Conservation (phyloP, 1,140 invertebrate species). For the Drosophila suzukii region DNA sequence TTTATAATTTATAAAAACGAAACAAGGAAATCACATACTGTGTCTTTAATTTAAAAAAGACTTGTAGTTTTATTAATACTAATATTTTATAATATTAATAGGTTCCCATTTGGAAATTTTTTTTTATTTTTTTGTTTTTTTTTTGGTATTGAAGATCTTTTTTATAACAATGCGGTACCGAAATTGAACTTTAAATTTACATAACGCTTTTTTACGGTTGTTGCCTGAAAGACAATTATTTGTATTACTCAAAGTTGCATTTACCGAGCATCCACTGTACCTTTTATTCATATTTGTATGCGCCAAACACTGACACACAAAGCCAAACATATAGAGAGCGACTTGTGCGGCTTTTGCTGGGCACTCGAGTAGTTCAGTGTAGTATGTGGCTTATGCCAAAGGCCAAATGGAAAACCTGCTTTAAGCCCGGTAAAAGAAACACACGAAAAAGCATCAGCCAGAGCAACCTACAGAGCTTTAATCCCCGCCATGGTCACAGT, state of each 20-base stretch:
- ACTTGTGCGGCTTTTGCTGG: constrained; percentile 39
- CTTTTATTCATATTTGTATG: constrained; percentile 46
- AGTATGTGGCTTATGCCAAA: constrained; percentile 42
- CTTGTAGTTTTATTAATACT: too few species aligned
- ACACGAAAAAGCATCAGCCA: constrained; percentile 9
- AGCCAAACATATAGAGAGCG: constrained; percentile 17
- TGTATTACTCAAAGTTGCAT: neutral
- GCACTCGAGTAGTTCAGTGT: constrained; percentile 28
- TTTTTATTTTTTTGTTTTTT: too few species aligned
- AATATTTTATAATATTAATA: too few species aligned
- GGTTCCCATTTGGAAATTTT: too few species aligned
- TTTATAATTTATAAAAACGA: too few species aligned
- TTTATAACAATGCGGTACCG: too few species aligned
- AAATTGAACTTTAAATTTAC: too few species aligned
- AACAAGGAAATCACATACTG: too few species aligned
- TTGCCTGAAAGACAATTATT: neutral
- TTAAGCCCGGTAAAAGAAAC: constrained; percentile 29
- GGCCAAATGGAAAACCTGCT: constrained; percentile 49
- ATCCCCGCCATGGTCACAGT: constrained; percentile 32
- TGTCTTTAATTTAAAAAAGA: too few species aligned
- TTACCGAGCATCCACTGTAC: constrained; percentile 20
- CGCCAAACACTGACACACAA: constrained; percentile 28
- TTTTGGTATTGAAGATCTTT: too few species aligned
- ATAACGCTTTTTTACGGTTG: too few species aligned
- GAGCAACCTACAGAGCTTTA: constrained; percentile 8